Base-by-base conservation (phyloP, 2,113 vertebrate species). In the Sinocyclocheilus maitianheensis region DNA sequence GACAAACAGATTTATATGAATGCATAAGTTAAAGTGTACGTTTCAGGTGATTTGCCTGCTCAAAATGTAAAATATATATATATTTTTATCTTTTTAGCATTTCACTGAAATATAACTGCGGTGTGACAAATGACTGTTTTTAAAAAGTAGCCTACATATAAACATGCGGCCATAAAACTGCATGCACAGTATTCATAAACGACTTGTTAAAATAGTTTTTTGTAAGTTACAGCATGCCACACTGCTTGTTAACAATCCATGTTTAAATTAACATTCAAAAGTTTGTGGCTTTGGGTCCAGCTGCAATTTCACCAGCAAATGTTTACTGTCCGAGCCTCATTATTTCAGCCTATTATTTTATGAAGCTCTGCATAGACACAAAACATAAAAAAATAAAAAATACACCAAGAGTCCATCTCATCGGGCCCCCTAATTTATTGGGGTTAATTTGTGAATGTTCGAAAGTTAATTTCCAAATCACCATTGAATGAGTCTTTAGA, bases 381-480 rank as follows among this genome's bases (percentile, higher is more conserved):
- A 60, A 48, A 43, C 6, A 43, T 43, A 6, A 40, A 40, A 40
- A 40, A 9, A 37, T 37, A 0, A 5, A n/a, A 34, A 62, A 37
- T 79, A 6, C 10, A 74, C 30, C 30, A 58, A 22, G 9, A 53
- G 69, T 74, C 46, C 12, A 8, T 58, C 34, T 55, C 48, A n/a
- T n/a, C 9, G 30, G 81, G 51, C 18, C 81, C 65, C 67, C 67
- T 83, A 58, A 83, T 72, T 71, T 26, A 1, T 26, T 26, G 26
- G 26, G 26, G 26, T 26, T 26, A 26, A 26, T 26, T 26, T 26
- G 26, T 26, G 26, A 26, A 26, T 26, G 90, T 88, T 89, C 85
- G 26, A 87, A 89, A 90, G 84, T 88, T 89, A 84, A 89, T 87
- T 90, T 87, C 86, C 81, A 86, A 89, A 83, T 88, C 78, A 51